A percentile compares a stretch with the other conserved stretches of the same genome.
These are phyloP conservation scores for Beaufortia kweichowensis DNA, from an alignment of 2,113 vertebrate species.

Conservation along the genomic window DNA sequence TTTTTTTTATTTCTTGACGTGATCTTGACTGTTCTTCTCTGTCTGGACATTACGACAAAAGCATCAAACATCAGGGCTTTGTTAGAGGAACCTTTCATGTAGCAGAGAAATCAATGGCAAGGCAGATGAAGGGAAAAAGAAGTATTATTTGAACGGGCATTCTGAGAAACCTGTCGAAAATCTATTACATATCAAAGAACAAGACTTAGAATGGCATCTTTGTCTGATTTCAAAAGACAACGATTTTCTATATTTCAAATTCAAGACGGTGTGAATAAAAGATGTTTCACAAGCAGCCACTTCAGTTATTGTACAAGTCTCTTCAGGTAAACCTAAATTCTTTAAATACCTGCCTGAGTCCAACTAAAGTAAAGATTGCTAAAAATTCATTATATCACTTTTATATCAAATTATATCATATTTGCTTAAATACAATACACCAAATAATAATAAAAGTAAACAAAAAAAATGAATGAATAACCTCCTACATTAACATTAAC, in stretches of 20 bases:
- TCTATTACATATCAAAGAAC: conserved; percentile 31
- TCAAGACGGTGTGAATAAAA: conserved; percentile 14
- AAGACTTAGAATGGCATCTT: conserved; percentile 18
- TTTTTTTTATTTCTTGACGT: conserved; percentile 9
- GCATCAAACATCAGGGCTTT: conserved; percentile 15
- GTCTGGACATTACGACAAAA: conserved; percentile 16
- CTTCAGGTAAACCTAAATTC: background rate
- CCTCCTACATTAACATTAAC: no score
- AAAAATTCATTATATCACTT: no score
- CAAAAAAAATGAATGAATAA: no score
- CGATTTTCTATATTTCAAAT: conserved; percentile 35
- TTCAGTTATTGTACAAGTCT: conserved; percentile 11
- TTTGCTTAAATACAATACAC: no score
- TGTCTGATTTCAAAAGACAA: conserved; percentile 39
- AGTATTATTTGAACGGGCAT: conserved; percentile 16
- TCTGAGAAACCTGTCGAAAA: conserved; percentile 26
- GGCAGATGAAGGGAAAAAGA: conserved; percentile 13
- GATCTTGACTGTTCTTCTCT: background rate
- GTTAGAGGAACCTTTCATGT: conserved; percentile 25
- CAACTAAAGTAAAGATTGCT: no score
- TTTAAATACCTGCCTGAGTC: background rate
- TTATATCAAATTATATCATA: no score
- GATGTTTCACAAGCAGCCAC: conserved; percentile 6
- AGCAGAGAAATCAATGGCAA: conserved; percentile 30
- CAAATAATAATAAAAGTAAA: background rate